A percentile compares a stretch with the other conserved stretches of the same genome.
phyloP scores from a whole-genome alignment of 2,113 vertebrate species.

The Eonycteris spelaea region DNA sequence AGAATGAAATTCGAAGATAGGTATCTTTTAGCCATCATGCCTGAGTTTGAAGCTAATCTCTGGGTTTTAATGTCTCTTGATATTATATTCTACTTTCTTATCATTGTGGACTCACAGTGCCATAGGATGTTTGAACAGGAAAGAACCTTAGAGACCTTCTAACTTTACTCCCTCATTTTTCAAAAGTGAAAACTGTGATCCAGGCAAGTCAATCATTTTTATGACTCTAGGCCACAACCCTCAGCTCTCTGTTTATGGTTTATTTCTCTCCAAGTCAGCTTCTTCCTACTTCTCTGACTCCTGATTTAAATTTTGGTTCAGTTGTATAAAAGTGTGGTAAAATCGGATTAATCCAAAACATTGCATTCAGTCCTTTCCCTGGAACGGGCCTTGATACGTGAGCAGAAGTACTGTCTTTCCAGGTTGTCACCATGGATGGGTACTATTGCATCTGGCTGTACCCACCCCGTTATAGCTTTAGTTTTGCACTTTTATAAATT shows the following conservation, averaged over 20 bases:
- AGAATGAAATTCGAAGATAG: not conserved
- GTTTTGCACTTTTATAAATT: not conserved
- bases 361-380: not conserved
- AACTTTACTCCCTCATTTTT: not conserved
- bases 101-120: not conserved
- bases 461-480: not conserved
- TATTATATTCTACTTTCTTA: not conserved
- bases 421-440: not conserved
- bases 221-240: not conserved
- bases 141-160: not conserved
- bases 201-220: not conserved
- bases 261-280: not conserved
- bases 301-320: not conserved
- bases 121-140: not conserved
- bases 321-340: not conserved
- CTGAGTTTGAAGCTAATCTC: not conserved
- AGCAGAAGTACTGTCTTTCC: conserved; percentile 25
- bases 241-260: not conserved
- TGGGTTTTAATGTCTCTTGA: not conserved
- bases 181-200: not conserved
- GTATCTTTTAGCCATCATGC: not conserved
- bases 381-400: not conserved
- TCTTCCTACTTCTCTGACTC: not conserved
- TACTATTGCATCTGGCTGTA: not conserved
- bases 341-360: conserved; percentile 14